Base-by-base conservation (phyloP, 1,140 invertebrate genomes). In the Drosophila repletoides region DNA sequence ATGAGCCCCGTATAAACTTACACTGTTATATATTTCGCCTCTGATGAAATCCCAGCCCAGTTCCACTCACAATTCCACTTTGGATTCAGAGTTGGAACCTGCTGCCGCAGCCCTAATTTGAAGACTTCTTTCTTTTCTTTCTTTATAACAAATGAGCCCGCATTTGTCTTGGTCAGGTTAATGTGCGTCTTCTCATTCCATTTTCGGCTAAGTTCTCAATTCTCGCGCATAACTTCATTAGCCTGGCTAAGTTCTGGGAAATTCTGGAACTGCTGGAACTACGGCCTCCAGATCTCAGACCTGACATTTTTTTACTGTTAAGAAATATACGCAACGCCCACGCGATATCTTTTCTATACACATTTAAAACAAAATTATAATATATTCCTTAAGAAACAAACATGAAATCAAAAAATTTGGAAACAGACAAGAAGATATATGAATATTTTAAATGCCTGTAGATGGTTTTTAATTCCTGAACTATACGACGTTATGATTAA, bases 111-210 rank as follows among this genome's bases (percentile, higher is more conserved):
- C 67, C 63, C 51, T 59, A 74, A 58, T 77, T 79, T 29, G 49
- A 45, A 17, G 65, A n/a, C n/a, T n/a, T n/a, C 58, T 65, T 55
- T 64, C 53, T 86, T 77, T 59, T 45, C 29, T 70, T 53, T 45
- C 45, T 36, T 24, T n/a, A 38, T 77, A 49, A 86, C 43, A 86
- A 87, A 86, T 86, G 55, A 40, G 36, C 22, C 29, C 12, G n/a
- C 72, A 86, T 86, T 86, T 64, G 55, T 86, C 81, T 68, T 76
- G 72, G 64, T 45, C 81, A 43, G 72, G 60, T 86, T 76, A 86
- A 87, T 72, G 80, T 87, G 80, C 70, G 77, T 84, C 60, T 72
- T 21, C 24, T 29, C 41, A 4, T 10, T 17, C 2, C n/a, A n/a
- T n/a, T 36, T 1, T 19, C 34, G 1, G 14, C 34, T 40, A 31